Evolutionary conservation across 2,113 vertebrate species (phyloP), one percentile per base, ranked within the genome.

Genomic region (Blennius ocellaris): DNA sequence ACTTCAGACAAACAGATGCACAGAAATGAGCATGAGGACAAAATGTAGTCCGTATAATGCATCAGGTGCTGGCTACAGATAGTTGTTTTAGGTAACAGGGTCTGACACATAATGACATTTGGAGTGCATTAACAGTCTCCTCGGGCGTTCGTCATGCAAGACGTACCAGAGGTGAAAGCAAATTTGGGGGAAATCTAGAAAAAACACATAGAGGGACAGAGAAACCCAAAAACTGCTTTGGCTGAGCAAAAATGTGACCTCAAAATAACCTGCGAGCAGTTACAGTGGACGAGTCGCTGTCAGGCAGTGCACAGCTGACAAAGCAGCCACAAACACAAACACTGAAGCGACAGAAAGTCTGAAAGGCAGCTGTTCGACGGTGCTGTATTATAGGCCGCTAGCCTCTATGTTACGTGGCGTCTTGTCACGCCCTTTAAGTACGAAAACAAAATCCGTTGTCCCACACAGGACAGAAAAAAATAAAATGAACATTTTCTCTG

Each of bases 101-200:
- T 17, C 63, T 77, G 75, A 65, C 62, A 39, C 60, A 36, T 73
- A 75, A 45, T 81, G 82, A 82, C 78, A 85, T 86, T 83, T 48
- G 57, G 56, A 83, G 61, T 51, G 75, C 80, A 82, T 82, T 78
- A 87, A 72, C 65, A 54, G 53, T 75, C 79, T 70, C 76, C 71
- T 66, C 48, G 80, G 79, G 69, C 69, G 39, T n/a, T 68, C 44
- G 36, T 16, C 40, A 80, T 67, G 70, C 57, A 80, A 59, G 41
- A 70, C 66, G 8, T 0, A 72, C 50, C 8, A 11, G 16, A 40
- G 49, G 36, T 52, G 43, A 15, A 39, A 56, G 17, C 43, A 57
- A 47, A 71, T 45, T 8, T 52, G 8, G 6, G 59, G 40, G 45
- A 43, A 72, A 30, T 30, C 21, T 38, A 73, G 55, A 17, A 47